phyloP scores from a whole-genome alignment of 53 echinoderm and acorn worm species.

The Holothuria scabra region DNA sequence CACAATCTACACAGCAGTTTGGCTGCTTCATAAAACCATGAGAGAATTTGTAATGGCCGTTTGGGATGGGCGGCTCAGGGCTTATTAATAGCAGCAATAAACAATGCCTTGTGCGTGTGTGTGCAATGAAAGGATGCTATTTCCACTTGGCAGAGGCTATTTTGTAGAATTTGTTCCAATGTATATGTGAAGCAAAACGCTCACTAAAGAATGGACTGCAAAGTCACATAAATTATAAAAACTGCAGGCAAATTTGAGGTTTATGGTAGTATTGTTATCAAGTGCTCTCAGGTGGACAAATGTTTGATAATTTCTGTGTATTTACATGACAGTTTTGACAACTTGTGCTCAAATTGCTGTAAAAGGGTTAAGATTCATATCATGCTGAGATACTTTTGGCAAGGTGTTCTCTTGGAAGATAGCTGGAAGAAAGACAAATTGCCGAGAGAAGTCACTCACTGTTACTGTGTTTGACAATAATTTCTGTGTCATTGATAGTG shows the following conservation, averaged over 20 bases:
- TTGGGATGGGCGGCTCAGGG: constrained; percentile 49
- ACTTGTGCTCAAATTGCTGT: too few relatives aligned
- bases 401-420: too few relatives aligned
- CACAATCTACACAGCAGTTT: constrained; percentile 17
- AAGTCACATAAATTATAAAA: constrained; percentile 41
- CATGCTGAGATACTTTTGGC: too few relatives aligned
- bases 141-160: constrained; percentile 18
- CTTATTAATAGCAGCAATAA: constrained; percentile 47
- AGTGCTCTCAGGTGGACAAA: too few relatives aligned
- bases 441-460: too few relatives aligned
- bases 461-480: too few relatives aligned
- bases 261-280: too few relatives aligned
- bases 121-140: constrained; percentile 13
- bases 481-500: too few relatives aligned
- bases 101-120: constrained; percentile 1
- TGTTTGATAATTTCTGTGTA: too few relatives aligned
- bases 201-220: constrained; percentile 1
- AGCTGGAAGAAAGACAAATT: too few relatives aligned
- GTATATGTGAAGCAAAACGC: background rate
- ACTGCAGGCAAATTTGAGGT: constrained; percentile 13
- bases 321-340: too few relatives aligned
- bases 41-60: constrained; percentile 50
- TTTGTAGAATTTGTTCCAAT: background rate
- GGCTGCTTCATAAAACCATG: constrained; percentile 20
- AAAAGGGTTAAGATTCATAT: too few relatives aligned